Evolutionary conservation across 2,113 vertebrate species (phyloP), one percentile per base, ranked within the genome.

Genomic region (Chloropsis hardwickii): DNA sequence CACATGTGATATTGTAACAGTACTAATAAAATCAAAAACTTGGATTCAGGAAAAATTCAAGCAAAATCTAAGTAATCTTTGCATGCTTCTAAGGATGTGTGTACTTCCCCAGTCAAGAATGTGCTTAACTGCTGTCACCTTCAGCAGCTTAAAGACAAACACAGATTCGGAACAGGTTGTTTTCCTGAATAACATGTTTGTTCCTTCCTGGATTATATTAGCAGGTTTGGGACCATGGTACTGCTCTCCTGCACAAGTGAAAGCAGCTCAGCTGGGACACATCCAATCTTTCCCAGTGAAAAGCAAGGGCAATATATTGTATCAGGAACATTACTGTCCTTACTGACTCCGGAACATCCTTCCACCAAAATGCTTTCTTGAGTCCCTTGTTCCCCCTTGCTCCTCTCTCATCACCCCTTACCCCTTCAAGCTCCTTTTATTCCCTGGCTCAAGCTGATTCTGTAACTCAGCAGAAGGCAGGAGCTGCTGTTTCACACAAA

Each of bases 401-500:
- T 80, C 33, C 16, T 70, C 50, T 48, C 12, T 48, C 53, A 40
- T 6, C 71, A 57, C 16, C 10, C 31, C 79, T 54, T 88, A 31
- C 29, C 70, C 60, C 65, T 92, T 71, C 72, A 54, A 42, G 17
- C 64, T 91, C 76, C 65, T 88, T 93, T 93, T 71, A 90, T 84
- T 94, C 76, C 77, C 58, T 84, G 86, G 94, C 92, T 95, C 76
- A 67, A 40, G 64, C 44, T 10, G 12, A 67, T 74, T 93, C 73
- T 93, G 50, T 88, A 95, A 84, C 56, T 91, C 94, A 81, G 95
- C 96, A 97, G 95, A 97, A 97, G 95, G 96, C 94, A 84, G 77
- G 86, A 96, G 86, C 96, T 97, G 95, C 96, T 96, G 95, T 95
- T 97, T 96, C 96, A 78, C 96, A 97, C 96, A 88, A 90, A 19